Evolutionary conservation across 2,888 invertebrate species (phyloP), one percentile per base, ranked within the genome.

Genomic region (Drosophila lutescens): DNA sequence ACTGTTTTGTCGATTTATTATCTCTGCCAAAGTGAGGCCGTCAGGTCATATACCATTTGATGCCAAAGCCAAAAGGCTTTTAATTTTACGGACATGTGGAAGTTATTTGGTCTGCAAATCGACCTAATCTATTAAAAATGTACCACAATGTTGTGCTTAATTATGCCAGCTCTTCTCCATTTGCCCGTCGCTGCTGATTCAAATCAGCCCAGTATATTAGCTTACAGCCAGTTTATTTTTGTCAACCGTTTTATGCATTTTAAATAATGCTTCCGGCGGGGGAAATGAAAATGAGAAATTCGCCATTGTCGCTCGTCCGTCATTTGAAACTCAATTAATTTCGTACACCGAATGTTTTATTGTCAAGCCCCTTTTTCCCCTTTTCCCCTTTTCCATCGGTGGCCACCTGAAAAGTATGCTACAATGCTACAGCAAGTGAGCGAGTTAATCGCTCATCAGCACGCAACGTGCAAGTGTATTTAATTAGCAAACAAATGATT

Each of bases 401-500:
- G n/a, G 4, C 41, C n/a, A 46, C 49, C 62, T 30, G 38, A 15
- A 68, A 66, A 67, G 43, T 44, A 68, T 66, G 46, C 62, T 61
- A 44, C 30, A 10, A 12, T 34, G 34, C 12, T 34, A 12, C 40
- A 9, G 32, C 15, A 34, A 34, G 6, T 57, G 50, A 46, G 46
- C 36, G 58, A 47, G 67, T 58, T 69, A 68, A 68, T 68, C 70
- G 70, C 50, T 43, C 58, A 69, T 43, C 76, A 67, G 41, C 60
- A 69, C 70, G 76, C 76, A 53, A 77, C 30, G 54, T 12, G 58
- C 70, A 68, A 70, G 59, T 71, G 74, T 72, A 78, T 87, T 87
- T 78, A 87, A 82, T 82, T 87, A 77, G 73, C 73, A 71, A 62
- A 65, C 75, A 81, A 82, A 81, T 85, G 63, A 81, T 73, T 80